Evolutionary conservation across 2,113 vertebrate genomes (phyloP).

Genomic region (Empidonax alnorum): DNA sequence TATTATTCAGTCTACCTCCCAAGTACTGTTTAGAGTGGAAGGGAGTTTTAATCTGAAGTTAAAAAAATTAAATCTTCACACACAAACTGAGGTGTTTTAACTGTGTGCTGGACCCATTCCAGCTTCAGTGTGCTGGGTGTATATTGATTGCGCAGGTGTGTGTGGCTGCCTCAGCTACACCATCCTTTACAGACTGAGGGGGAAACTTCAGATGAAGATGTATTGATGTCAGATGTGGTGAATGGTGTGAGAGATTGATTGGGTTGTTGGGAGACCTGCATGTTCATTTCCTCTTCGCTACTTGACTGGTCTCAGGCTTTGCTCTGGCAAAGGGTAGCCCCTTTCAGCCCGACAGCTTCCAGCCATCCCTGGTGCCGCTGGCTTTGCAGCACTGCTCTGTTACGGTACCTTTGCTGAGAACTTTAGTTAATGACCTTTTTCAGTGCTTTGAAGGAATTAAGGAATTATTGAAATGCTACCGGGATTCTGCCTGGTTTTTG

Average conservation of each 20-base stretch:
- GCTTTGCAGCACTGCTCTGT: neutral
- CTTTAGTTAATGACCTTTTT: neutral
- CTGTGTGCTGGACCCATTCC: no score
- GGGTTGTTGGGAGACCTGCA: neutral
- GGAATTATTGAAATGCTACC: neutral
- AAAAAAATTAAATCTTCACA: neutral
- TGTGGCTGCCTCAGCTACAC: neutral
- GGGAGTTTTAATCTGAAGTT: neutral
- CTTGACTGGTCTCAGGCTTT: neutral
- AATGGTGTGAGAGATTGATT: rapidly evolving
- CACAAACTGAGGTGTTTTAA: neutral
- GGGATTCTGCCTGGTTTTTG: neutral
- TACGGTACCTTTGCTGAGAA: neutral
- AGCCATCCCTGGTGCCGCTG: neutral
- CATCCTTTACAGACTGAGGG: neutral
- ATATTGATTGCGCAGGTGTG: neutral
- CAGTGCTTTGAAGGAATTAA: neutral
- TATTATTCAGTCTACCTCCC: neutral
- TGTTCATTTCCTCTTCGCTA: rapidly evolving
- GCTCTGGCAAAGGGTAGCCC: neutral
- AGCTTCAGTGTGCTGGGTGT: neutral
- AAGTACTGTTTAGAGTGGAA: neutral
- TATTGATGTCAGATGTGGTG: neutral
- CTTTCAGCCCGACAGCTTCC: neutral
- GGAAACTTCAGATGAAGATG: neutral